Conservation (phyloP, 1,140 invertebrate genomes). For the Drosophila oshimai region DNA sequence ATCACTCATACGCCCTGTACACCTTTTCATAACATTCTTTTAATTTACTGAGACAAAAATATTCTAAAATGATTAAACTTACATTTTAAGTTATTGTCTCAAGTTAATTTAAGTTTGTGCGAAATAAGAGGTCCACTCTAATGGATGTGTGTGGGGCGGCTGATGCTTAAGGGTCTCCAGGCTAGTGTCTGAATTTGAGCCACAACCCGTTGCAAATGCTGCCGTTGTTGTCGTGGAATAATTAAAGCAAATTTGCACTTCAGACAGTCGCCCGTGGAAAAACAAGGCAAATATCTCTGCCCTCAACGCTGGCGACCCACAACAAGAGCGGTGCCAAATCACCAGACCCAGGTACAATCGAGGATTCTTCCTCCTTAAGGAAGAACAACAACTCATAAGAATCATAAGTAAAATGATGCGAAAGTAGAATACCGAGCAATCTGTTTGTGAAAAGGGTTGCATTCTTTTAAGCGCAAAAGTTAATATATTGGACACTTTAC, state of each 20-base stretch:
- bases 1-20: not conserved
- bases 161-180: conserved; percentile 21
- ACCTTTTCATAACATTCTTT: not conserved
- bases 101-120: too few species aligned
- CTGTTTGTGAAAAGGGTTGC: not conserved
- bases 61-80: too few species aligned
- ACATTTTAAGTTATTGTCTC: too few species aligned
- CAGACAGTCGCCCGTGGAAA: conserved; percentile 71
- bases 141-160: conserved; percentile 4
- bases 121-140: conserved; percentile 7
- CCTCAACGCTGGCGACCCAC: conserved; percentile 63
- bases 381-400: conserved; percentile 10
- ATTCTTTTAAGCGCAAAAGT: not conserved
- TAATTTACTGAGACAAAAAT: too few species aligned
- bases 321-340: conserved; percentile 50
- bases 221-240: conserved; percentile 68
- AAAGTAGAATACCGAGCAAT: not conserved
- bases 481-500: too few species aligned
- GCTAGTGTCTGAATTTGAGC: conserved; percentile 36
- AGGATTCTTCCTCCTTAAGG: conserved; percentile 22
- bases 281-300: conserved; percentile 57
- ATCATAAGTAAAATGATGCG: not conserved
- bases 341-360: conserved; percentile 21
- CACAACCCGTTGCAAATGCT: conserved; percentile 53
- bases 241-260: conserved; percentile 82